Evolutionary conservation across 2,113 vertebrate species (phyloP).

Genomic region (Oenanthe oenanthe): DNA sequence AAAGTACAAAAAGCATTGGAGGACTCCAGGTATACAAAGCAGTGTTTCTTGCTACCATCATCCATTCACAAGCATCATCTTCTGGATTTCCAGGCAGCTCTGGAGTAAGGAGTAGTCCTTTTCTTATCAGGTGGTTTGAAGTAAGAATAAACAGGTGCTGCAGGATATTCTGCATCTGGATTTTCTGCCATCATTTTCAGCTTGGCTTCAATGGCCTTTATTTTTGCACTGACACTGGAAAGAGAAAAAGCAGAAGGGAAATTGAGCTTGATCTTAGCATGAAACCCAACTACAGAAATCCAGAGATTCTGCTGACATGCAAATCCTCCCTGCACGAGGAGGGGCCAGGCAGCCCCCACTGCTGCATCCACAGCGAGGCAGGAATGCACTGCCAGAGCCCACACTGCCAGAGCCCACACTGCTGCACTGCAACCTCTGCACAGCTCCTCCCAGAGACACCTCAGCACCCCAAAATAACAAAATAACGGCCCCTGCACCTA

Average conservation of each 20-base stretch:
- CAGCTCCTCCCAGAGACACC: background rate
- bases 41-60: conserved; percentile 39
- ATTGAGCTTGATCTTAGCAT: background rate
- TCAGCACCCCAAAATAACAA: background rate
- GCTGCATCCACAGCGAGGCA: background rate
- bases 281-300: background rate
- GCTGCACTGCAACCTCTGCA: background rate
- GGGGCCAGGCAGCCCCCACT: background rate
- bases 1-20: conserved; percentile 63
- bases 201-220: conserved; percentile 97
- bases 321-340: background rate
- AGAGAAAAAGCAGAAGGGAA: conserved; percentile 33
- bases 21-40: conserved; percentile 31
- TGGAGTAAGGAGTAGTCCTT: conserved; percentile 92
- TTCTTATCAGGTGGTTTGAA: conserved; percentile 95
- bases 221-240: conserved; percentile 92
- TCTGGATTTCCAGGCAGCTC: conserved; percentile 80
- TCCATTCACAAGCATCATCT: conserved; percentile 74
- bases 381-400: background rate
- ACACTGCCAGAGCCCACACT: background rate
- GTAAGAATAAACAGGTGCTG: conserved; percentile 90
- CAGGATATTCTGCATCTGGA: conserved; percentile 87
- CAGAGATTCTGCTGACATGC: background rate
- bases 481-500: background rate
- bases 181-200: conserved; percentile 99